These are phyloP conservation scores for Colius striatus DNA, from an alignment of 2,113 vertebrate genomes.

Conservation along the genomic window DNA sequence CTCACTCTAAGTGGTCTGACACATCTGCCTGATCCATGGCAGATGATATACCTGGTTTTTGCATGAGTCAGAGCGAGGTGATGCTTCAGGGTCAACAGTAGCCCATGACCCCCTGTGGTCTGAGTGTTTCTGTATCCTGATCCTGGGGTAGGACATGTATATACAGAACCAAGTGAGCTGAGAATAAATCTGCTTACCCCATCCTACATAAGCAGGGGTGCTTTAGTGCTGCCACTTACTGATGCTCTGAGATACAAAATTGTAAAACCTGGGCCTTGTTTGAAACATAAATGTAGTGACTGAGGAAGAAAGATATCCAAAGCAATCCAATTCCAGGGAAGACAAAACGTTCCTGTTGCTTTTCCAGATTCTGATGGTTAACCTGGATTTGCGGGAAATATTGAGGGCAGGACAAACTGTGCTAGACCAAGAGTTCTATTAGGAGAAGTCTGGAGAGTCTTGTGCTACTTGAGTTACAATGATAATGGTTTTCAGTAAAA, in stretches of 20 bases:
- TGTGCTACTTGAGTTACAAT: constrained; percentile 55
- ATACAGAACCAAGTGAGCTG: background rate
- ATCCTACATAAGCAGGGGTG: background rate
- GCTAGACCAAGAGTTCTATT: background rate
- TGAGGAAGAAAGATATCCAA: background rate
- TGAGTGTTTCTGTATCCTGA: background rate
- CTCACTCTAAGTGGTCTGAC: background rate
- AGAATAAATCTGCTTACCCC: background rate
- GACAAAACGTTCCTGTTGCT: background rate
- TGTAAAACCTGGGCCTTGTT: background rate
- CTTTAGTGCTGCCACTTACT: background rate
- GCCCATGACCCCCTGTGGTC: too few species aligned
- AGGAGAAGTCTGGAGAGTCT: background rate
- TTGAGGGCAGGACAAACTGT: background rate
- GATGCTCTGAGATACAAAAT: background rate
- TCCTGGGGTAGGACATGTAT: background rate
- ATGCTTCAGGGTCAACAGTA: background rate
- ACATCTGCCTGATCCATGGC: background rate
- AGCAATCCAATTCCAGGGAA: background rate
- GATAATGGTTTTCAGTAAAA: background rate
- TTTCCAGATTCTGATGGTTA: background rate
- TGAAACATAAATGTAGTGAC: background rate
- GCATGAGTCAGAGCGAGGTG: background rate
- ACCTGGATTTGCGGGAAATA: background rate
- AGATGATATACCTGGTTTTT: background rate